Percentiles rank a stretch among this genome's conserved stretches.
phyloP scores from a whole-genome alignment of 2,888 invertebrate genomes.

The Thera britannica region DNA sequence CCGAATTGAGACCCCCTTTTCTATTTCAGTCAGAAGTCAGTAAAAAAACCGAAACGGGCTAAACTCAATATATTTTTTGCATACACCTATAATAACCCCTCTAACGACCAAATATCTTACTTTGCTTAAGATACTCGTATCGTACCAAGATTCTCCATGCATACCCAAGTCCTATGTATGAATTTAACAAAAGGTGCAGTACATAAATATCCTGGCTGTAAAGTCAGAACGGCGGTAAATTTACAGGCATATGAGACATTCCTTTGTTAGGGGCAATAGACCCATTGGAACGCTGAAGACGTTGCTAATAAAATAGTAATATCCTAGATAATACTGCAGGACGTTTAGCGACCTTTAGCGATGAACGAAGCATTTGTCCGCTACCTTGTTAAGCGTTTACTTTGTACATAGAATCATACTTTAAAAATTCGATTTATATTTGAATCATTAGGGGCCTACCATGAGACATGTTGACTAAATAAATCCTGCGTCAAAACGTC shows the following conservation, averaged over 20 bases:
- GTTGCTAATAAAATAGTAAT: slow-evolving; percentile 29
- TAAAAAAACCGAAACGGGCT: background rate
- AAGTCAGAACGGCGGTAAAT: slow-evolving; percentile 26
- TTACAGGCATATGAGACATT: slow-evolving; percentile 33
- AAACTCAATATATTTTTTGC: no score
- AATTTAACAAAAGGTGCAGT: slow-evolving; percentile 1
- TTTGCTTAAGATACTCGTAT: background rate
- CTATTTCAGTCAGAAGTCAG: no score
- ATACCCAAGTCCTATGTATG: background rate
- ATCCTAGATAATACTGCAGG: slow-evolving; percentile 25
- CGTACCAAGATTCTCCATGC: background rate
- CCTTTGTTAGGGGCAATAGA: slow-evolving; percentile 32
- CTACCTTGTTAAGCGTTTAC: slow-evolving; percentile 7
- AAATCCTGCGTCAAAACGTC: no score
- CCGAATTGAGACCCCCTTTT: no score
- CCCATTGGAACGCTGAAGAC: slow-evolving; percentile 32
- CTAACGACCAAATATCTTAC: background rate
- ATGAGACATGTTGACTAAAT: no score
- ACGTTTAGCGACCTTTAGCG: slow-evolving; percentile 25
- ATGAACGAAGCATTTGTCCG: slow-evolving; percentile 12
- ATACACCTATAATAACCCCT: background rate
- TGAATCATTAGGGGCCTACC: no score
- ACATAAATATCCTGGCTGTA: slow-evolving; percentile 14
- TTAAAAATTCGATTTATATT: no score
- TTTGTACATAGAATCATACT: background rate